A percentile compares a stretch with the other conserved stretches of the same genome.
phyloP scores from a whole-genome alignment of 2,888 invertebrate species.

The Cosmopolites sordidus region DNA sequence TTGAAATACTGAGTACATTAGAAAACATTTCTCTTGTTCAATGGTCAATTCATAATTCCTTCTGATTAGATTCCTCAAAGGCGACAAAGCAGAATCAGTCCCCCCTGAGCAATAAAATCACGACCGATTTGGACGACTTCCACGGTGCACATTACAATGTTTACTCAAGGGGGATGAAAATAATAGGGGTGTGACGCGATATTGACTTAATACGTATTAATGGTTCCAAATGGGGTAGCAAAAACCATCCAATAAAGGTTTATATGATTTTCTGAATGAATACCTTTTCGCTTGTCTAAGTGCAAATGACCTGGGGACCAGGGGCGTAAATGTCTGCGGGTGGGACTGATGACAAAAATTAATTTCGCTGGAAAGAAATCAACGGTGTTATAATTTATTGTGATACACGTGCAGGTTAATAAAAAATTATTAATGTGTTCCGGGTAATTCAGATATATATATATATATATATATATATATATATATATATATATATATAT shows the following conservation, averaged over 20 bases:
- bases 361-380: background rate
- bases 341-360: background rate
- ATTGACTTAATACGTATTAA: conserved; percentile 48
- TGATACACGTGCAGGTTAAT: background rate
- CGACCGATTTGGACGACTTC: conserved; percentile 15
- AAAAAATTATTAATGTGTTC: background rate
- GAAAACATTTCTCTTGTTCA: no score
- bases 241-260: conserved; percentile 23
- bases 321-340: background rate
- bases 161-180: conserved; percentile 23
- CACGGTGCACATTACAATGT: conserved; percentile 20
- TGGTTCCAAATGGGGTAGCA: conserved; percentile 35
- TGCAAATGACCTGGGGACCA: conserved; percentile 2
- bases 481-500: no score
- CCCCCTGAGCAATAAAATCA: conserved; percentile 30
- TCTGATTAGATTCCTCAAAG: conserved; percentile 5
- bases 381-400: conserved; percentile 19
- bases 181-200: conserved; percentile 35
- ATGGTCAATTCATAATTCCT: background rate
- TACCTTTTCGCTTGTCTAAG: conserved; percentile 16
- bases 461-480: no score
- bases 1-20: no score
- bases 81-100: conserved; percentile 2
- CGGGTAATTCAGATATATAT: no score
- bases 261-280: conserved; percentile 22